Base-by-base conservation (phyloP, 2,797 vertebrate species). In the Ctenosaura bakeri region DNA sequence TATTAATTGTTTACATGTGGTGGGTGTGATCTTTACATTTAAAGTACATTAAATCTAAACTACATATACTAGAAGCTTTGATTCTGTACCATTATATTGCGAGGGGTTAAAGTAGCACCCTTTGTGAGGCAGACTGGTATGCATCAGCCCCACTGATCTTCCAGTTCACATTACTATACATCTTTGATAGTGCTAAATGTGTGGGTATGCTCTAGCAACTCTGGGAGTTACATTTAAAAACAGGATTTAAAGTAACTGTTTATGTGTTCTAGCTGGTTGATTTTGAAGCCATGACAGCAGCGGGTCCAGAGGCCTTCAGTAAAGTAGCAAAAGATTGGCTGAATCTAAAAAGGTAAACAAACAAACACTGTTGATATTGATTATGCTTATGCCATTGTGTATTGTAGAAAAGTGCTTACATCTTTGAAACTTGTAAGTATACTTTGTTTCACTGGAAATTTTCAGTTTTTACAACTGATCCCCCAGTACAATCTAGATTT, bases 231-330 rank as follows among this genome's bases (percentile, higher is more conserved):
- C 83, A 91, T 52, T 87, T 88, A 89, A 32, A 46, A 24, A 35
- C 3, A 29, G 4, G 38, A 7, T 69, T 77, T 91, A 87, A 66
- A 83, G 42, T 88, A 66, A 77, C 83, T 86, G 46, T 64, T 85
- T 86, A 13, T 87, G n/a, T 16, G 38, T 97, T 96, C 88, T 95
- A 99, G 99, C 96, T 99, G 95, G 98, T 99, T 92, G 99, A 99
- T 94, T 99, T 99, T 95, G 99, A 99, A 97, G 99, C 99, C 89
- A 99, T 99, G 99, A 99, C 98, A 56, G 98, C 98, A 26, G 97
- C 98, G 54, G 98, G 97, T 83, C 98, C 99, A 85, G 99, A 99
- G 93, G 97, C 97, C 94, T 99, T 99, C 94, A 99, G 98, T 94
- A 99, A 98, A 98, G 98, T 97, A 35, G 98, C 98, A 83, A 99